Base-by-base conservation (phyloP, 2,113 vertebrate genomes). In the Mormyrus iriodes region DNA sequence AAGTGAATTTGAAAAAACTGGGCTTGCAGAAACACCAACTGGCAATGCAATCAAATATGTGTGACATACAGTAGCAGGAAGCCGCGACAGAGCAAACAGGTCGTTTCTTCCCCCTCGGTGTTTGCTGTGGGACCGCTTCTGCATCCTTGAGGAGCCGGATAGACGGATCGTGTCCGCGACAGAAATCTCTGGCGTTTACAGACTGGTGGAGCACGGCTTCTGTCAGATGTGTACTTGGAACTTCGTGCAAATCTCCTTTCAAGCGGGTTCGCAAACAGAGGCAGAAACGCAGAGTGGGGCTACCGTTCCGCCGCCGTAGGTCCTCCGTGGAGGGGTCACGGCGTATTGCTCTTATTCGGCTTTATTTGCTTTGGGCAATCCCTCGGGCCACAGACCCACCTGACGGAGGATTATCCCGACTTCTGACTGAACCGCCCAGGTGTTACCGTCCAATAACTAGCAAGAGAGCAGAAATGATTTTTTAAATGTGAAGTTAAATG, bases 171-270 rank as follows among this genome's bases (percentile, higher is more conserved):
- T 91, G 88, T 88, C 55, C 42, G 19, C 88, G 31, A 65, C 73
- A 52, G 84, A 94, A 95, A 96, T 95, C 93, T 94, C 92, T 93
- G 83, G 88, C 84, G 8, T 85, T 88, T 92, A 85, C 88, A 65
- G 89, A 91, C 91, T 51, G 69, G 31, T 27, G 69, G 88, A 83
- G 89, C 83, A 44, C 89, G 89, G 44, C 88, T 89, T 89, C 91
- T 94, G 94, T 94, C 93, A 94, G 95, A 95, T 94, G 84, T 93
- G 86, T 91, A 91, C 93, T 93, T 93, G 94, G 93, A 93, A 90
- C 92, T 69, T 19, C 93, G 95, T 95, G 95, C 95, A 95, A 95
- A 96, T 94, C 86, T 27, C 79, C 51, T 1, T 31, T 49, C 39
- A 8, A 91, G 89, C 89, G 88, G 83, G 89, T 91, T 92, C 88